Conservation (phyloP, 2,888 invertebrate genomes). For the Sminthurides aquaticus region DNA sequence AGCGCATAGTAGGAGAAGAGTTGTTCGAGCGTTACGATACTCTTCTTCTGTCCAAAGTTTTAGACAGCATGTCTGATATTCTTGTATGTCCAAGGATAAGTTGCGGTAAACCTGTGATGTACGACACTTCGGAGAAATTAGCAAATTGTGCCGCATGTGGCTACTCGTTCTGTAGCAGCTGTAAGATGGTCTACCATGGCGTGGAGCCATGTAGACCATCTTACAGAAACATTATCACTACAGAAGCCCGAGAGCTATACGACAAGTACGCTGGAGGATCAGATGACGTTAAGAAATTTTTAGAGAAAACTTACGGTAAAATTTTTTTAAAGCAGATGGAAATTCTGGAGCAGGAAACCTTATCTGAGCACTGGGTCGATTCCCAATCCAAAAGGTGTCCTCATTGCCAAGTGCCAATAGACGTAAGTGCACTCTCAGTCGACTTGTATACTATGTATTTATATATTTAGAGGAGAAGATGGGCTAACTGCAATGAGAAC, state of each 20-base stretch:
- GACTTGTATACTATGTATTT: too few species aligned
- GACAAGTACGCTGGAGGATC: constrained; percentile 51
- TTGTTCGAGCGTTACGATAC: constrained; percentile 55
- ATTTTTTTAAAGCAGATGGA: constrained; percentile 51
- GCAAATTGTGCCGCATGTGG: constrained; percentile 54
- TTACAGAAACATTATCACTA: too few species aligned
- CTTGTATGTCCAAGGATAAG: constrained; percentile 55
- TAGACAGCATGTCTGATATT: constrained; percentile 56
- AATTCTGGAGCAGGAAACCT: constrained; percentile 51
- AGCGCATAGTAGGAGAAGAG: constrained; percentile 51
- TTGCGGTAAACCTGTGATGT: constrained; percentile 55
- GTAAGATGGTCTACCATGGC: constrained; percentile 57
- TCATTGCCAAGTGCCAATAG: constrained; percentile 54
- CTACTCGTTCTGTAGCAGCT: constrained; percentile 56
- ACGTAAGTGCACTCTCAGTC: too few species aligned
- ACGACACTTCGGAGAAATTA: constrained; percentile 51
- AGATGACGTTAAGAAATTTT: constrained; percentile 46
- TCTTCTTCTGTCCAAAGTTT: constrained; percentile 51
- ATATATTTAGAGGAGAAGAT: too few species aligned
- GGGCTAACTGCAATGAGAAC: too few species aligned
- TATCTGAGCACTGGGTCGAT: constrained; percentile 55
- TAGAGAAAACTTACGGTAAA: constrained; percentile 55
- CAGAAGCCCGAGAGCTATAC: constrained; percentile 49
- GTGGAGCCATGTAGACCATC: constrained; percentile 54
- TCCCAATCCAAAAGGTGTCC: constrained; percentile 56